These are phyloP conservation scores for Drosophila falleni DNA, from an alignment of 2,888 invertebrate species.

Conservation along the genomic window DNA sequence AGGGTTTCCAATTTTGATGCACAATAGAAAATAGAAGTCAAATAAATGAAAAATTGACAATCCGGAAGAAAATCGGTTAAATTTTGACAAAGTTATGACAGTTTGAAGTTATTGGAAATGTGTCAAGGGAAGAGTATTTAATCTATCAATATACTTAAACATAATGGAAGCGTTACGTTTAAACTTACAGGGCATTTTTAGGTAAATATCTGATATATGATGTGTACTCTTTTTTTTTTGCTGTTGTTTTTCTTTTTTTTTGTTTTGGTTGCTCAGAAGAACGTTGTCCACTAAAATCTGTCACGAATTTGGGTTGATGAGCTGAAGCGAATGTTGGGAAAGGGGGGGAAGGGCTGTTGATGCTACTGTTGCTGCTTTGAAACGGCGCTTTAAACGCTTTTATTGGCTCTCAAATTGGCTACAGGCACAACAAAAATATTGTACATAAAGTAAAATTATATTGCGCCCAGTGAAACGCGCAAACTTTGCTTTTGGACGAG, in stretches of 20 bases:
- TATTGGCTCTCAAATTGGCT: conserved; percentile 73
- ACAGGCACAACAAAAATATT: conserved; percentile 51
- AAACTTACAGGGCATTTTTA: no score
- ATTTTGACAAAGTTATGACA: no score
- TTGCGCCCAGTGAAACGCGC: conserved; percentile 62
- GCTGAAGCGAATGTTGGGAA: conserved; percentile 10
- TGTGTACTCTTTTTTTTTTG: not conserved
- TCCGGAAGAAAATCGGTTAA: no score
- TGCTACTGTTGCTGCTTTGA: conserved; percentile 10
- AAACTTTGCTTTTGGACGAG: conserved; percentile 66
- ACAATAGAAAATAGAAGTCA: no score
- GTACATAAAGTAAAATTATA: conserved; percentile 71
- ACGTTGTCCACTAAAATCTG: conserved; percentile 52
- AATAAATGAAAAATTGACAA: no score
- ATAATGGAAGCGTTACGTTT: no score
- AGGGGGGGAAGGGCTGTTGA: no score
- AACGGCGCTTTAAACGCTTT: conserved; percentile 72
- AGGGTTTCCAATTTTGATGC: no score
- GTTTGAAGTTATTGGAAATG: no score
- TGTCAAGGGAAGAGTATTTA: no score
- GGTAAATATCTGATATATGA: not conserved
- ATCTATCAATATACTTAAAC: no score
- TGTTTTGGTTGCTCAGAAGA: not conserved
- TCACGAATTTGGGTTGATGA: conserved; percentile 52
- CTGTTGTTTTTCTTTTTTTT: not conserved